Conservation (phyloP, 92 coral and sea anemone species). For the Montipora capitata region DNA sequence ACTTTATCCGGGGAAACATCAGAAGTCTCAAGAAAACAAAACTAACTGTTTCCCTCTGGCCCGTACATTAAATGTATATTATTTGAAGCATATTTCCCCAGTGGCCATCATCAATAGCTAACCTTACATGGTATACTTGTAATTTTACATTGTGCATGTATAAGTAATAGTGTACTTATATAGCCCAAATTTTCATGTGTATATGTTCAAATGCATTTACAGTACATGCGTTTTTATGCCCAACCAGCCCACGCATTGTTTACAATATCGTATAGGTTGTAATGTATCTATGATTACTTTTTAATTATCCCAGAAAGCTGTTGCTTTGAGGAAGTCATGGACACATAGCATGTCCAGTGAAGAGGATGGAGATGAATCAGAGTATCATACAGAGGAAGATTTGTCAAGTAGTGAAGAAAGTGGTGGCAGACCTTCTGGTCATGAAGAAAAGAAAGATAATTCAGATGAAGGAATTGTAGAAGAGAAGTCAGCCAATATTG, state of each 20-base stretch:
- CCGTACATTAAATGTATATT: not conserved
- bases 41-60: no score
- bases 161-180: slow-evolving; percentile 19
- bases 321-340: slow-evolving; percentile 37
- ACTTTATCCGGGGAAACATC: no score
- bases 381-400: slow-evolving; percentile 43
- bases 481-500: slow-evolving; percentile 32
- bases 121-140: slow-evolving; percentile 40
- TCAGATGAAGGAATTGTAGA: slow-evolving; percentile 37
- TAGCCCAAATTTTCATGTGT: no score
- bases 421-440: slow-evolving; percentile 22
- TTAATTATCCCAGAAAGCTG: slow-evolving; percentile 37
- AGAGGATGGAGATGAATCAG: slow-evolving; percentile 47
- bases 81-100: slow-evolving; percentile 28
- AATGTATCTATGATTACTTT: slow-evolving; percentile 30
- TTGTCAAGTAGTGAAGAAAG: slow-evolving; percentile 44
- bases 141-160: slow-evolving; percentile 31
- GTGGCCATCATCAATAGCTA: slow-evolving; percentile 28
- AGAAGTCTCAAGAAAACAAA: no score
- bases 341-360: slow-evolving; percentile 43
- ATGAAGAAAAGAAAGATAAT: slow-evolving; percentile 23
- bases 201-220: no score
- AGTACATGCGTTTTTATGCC: no score
- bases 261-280: not conserved
- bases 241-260: no score